Percentiles rank a stretch among this genome's conserved stretches.
These are phyloP conservation scores for Mus musculus DNA, from an alignment of 2,113 vertebrate genomes.

Conservation along the genomic window DNA sequence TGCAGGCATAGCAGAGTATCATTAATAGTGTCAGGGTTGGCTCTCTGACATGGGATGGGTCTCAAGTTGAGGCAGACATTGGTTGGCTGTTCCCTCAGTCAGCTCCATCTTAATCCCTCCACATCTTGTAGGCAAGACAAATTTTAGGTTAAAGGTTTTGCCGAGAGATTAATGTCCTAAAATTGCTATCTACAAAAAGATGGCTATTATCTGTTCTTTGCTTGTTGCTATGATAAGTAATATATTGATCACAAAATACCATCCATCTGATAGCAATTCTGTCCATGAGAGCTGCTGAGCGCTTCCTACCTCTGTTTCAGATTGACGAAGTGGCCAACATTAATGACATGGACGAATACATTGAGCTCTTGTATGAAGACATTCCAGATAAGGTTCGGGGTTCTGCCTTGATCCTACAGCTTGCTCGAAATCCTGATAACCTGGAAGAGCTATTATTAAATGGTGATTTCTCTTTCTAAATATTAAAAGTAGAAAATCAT, in stretches of 20 bases:
- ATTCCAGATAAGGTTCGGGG: constrained; percentile 94
- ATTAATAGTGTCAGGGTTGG: too few species aligned
- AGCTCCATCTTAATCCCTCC: too few species aligned
- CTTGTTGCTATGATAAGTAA: neutral
- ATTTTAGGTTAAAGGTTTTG: too few species aligned
- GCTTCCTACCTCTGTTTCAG: constrained; percentile 80
- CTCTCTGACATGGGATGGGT: too few species aligned
- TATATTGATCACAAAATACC: neutral
- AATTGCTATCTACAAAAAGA: neutral
- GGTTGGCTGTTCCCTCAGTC: too few species aligned
- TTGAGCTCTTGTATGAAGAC: constrained; percentile 96
- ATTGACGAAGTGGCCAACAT: constrained; percentile 96
- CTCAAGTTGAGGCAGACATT: too few species aligned
- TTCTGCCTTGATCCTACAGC: constrained; percentile 94
- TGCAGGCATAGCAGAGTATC: too few species aligned
- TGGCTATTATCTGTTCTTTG: neutral
- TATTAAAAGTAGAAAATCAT: constrained; percentile 51
- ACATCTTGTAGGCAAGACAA: too few species aligned
- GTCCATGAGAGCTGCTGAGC: neutral
- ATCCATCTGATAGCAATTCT: neutral
- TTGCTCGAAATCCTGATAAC: constrained; percentile 95
- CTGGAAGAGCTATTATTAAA: constrained; percentile 94
- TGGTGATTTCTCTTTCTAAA: constrained; percentile 84
- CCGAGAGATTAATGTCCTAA: neutral
- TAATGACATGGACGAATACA: constrained; percentile 94